Base-by-base conservation (phyloP, 2,113 vertebrate species). In the Cercopithecus mona region DNA sequence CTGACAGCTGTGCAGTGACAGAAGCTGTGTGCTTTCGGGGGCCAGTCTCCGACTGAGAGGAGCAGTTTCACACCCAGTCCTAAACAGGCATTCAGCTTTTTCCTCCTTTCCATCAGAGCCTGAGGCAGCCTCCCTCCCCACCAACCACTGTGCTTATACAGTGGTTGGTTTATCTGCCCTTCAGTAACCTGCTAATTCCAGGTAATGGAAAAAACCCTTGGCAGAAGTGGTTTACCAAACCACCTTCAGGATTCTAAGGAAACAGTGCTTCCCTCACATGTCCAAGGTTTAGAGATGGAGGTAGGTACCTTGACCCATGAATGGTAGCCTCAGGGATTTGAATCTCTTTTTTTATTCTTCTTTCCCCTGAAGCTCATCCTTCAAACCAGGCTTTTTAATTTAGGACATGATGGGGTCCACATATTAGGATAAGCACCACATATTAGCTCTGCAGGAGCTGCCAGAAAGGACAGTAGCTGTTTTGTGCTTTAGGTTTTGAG, bases 361-460 rank as follows among this genome's bases (percentile, higher is more conserved):
- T 90, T 89, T 93, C 9, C 30, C 88, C 93, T 90, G 43, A 40
- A 96, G 78, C 90, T 88, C 82, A 88, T 95, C 93, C 94, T 92
- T 72, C 84, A 94, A 92, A 88, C 68, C 48, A 85, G 59, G 8
- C 78, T 75, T 10, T 92, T 72, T 93, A 88, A 72, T 88, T 88
- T 88, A 78, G 78, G 94, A 88, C 75, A 52, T n/a, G 75, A 75
- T 72, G 79, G 84, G 32, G 80, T 80, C 80, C 95, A 78, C 88
- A 86, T 88, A 88, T 84, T 90, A 85, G 90, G 72, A 95, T 97
- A 96, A 97, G 52, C 78, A 96, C 81, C 76, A 84, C 75, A 30
- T 79, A 97, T 95, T 92, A 97, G 87, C 96, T 89, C 94, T 78
- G 70, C 66, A 93, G 96, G 90, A 97, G 94, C 92, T 96, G 92